Conservation (phyloP, 2,888 invertebrate genomes). For the Scotopteryx bipunctaria region DNA sequence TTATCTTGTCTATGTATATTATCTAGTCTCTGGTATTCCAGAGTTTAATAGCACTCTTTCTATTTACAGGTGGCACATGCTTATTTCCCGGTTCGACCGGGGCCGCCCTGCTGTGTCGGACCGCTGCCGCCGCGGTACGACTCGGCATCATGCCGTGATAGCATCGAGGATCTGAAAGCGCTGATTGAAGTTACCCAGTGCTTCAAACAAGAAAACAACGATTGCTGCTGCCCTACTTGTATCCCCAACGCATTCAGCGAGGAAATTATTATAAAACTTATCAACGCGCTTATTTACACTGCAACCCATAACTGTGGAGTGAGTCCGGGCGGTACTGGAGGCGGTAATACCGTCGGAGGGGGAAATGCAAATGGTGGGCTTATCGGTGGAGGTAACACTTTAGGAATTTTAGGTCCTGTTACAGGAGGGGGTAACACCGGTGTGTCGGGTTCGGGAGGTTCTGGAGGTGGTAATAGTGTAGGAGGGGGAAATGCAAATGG, state of each 20-base stretch:
- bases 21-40: not conserved
- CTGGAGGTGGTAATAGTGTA: not conserved
- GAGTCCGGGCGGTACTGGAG: not conserved
- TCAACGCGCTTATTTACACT: constrained; percentile 63
- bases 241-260: constrained; percentile 49
- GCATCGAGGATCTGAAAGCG: constrained; percentile 46
- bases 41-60: not conserved
- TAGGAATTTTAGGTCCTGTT: not conserved
- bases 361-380: not conserved
- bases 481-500: not conserved
- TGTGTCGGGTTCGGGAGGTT: not conserved
- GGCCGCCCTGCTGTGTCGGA: constrained; percentile 15
- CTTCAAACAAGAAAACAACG: constrained; percentile 32
- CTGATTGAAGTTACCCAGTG: constrained; percentile 41
- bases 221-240: constrained; percentile 12
- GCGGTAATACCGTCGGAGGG: not conserved
- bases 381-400: not conserved
- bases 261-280: constrained; percentile 62
- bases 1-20: not conserved
- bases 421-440: not conserved
- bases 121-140: constrained; percentile 41
- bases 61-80: constrained; percentile 50
- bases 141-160: constrained; percentile 42
- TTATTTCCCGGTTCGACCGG: constrained; percentile 34
- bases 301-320: constrained; percentile 50